These are phyloP conservation scores for Pelusios castaneus DNA, from an alignment of 2,113 vertebrate species.

Conservation along the genomic window DNA sequence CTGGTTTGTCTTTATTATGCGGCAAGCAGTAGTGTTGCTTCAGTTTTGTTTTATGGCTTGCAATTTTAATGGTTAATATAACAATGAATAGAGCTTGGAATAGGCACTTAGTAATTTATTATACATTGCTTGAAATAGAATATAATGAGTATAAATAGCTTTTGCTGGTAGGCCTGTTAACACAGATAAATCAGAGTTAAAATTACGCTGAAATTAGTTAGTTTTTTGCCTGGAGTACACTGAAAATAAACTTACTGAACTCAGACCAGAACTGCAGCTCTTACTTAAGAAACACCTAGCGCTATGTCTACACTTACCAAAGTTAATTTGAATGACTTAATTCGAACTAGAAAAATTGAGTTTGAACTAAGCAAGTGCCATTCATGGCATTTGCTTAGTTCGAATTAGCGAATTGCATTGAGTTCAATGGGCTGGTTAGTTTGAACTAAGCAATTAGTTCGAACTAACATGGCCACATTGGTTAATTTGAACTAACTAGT, in stretches of 20 bases:
- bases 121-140: background rate
- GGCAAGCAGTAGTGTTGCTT: background rate
- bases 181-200: background rate
- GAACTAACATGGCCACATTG: no score
- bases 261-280: background rate
- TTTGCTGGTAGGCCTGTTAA: background rate
- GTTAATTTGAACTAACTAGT: no score
- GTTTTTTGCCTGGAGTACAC: background rate
- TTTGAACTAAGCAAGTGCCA: no score
- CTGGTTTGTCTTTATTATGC: background rate
- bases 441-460: no score
- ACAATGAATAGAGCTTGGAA: background rate
- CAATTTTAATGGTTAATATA: background rate
- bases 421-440: no score
- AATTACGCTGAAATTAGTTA: background rate
- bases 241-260: background rate
- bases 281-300: background rate
- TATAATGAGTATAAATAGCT: background rate
- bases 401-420: no score
- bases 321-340: no score
- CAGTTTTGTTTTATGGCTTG: background rate
- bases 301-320: no score
- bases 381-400: no score
- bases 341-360: no score
- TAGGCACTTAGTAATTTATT: background rate